Conservation (phyloP, 2,888 invertebrate genomes). For the Epinotia brunnichana region DNA sequence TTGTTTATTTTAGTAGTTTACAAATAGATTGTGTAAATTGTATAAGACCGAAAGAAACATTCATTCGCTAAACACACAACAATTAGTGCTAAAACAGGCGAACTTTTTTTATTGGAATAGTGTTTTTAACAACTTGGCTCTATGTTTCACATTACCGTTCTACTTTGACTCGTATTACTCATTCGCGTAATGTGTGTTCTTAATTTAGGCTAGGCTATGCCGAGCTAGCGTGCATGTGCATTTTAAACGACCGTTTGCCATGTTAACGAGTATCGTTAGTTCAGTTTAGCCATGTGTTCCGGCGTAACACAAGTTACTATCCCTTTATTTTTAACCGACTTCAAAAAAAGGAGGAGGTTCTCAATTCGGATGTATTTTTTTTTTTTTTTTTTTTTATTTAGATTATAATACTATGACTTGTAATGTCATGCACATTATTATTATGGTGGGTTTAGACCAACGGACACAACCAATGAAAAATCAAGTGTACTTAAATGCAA, state of each 20-base stretch:
- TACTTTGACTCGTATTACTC: constrained; percentile 32
- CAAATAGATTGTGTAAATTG: background rate
- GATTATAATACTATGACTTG: background rate
- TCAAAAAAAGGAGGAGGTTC: too few species aligned
- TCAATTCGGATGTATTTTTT: too few species aligned
- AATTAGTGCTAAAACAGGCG: background rate
- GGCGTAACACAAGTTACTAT: background rate
- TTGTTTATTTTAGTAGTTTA: background rate
- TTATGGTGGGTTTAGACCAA: background rate
- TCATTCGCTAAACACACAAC: too few species aligned
- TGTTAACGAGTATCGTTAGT: constrained; percentile 2
- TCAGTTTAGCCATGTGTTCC: background rate
- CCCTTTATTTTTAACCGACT: too few species aligned
- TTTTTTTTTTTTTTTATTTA: too few species aligned
- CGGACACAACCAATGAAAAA: background rate
- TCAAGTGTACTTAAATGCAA: too few species aligned
- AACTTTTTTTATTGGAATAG: background rate
- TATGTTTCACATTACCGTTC: constrained; percentile 10
- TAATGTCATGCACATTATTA: too few species aligned
- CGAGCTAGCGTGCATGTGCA: constrained; percentile 24
- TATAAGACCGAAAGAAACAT: too few species aligned
- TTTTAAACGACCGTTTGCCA: constrained; percentile 8
- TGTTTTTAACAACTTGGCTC: constrained; percentile 27
- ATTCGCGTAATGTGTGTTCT: constrained; percentile 39
- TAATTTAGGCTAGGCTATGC: constrained; percentile 27